Base-by-base conservation (phyloP, 2,113 vertebrate genomes). In the Podocnemis expansa region DNA sequence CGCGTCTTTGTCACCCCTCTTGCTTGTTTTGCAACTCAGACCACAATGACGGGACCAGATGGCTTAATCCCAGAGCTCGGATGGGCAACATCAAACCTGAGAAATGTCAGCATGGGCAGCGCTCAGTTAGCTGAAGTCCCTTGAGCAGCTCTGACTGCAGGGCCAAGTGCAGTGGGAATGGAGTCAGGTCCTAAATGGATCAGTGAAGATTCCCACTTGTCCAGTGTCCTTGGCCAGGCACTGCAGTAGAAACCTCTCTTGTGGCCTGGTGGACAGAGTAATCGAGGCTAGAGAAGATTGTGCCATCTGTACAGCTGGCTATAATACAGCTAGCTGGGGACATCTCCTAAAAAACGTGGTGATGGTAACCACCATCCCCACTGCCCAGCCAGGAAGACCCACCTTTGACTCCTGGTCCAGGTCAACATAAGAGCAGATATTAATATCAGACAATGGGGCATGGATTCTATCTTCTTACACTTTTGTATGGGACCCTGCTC, bases 331-430 rank as follows among this genome's bases (percentile, higher is more conserved):
- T 24, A 89, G 93, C 96, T 76, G 51, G 3, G n/a, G n/a, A n/a
- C n/a, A n/a, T n/a, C n/a, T n/a, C n/a, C n/a, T n/a, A n/a, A n/a
- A n/a, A n/a, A n/a, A n/a, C 93, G 93, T 89, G 49, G 1, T 76
- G 88, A 67, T 8, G 41, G 75, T 78, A 76, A 90, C 88, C 54
- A 58, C 56, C 10, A 4, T 7, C 19, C 38, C 86, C 49, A 43
- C 29, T 0, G 6, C 58, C 51, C 80, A 52, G 67, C 83, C 3
- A 76, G 81, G 16, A 41, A 85, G 88, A 83, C 89, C 73, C 45
- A 73, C 60, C 55, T 95, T 75, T 89, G 49, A 27, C 84, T 91
- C 89, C 88, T 93, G 81, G 95, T 91, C 89, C 85, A 91, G 81
- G 95, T 81, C 82, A 27, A 4, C 45, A 75, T 52, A 54, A 85